Percentiles rank a stretch among this genome's conserved stretches.
Evolutionary conservation across 2,888 invertebrate genomes (phyloP).

Genomic region (Odontothrips loti): DNA sequence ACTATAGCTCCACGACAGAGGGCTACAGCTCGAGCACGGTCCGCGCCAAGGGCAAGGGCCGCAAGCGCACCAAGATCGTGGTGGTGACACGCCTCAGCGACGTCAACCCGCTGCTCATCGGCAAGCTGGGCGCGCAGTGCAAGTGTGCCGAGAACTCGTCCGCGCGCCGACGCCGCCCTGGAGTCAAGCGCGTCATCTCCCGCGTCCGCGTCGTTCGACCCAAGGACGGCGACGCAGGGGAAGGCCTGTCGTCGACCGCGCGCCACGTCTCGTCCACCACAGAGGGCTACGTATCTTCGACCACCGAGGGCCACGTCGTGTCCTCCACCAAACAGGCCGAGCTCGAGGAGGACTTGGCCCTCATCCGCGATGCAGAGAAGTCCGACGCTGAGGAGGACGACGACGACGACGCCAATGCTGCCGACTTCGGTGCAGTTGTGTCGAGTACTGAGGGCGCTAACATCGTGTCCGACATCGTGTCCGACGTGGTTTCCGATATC

Average conservation of each 20-base stretch:
- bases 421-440: conserved; percentile 5
- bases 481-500: neutral
- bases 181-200: conserved; percentile 11
- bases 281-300: conserved; percentile 5
- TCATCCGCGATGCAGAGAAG: conserved; percentile 20
- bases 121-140: conserved; percentile 69
- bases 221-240: neutral
- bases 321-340: conserved; percentile 17
- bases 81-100: conserved; percentile 57
- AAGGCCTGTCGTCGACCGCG: neutral
- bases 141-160: conserved; percentile 56
- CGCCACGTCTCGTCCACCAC: neutral
- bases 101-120: conserved; percentile 64
- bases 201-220: conserved; percentile 1
- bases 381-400: conserved; percentile 5
- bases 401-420: neutral
- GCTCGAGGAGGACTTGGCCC: conserved; percentile 5
- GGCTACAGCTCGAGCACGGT: conserved; percentile 24
- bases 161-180: neutral
- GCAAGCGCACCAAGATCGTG: conserved; percentile 40
- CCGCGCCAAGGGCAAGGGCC: conserved; percentile 31
- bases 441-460: neutral
- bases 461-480: neutral
- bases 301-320: neutral
- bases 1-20: conserved; percentile 14